phyloP scores from a whole-genome alignment of 2,888 invertebrate species.

The Leptodirus hochenwartii region DNA sequence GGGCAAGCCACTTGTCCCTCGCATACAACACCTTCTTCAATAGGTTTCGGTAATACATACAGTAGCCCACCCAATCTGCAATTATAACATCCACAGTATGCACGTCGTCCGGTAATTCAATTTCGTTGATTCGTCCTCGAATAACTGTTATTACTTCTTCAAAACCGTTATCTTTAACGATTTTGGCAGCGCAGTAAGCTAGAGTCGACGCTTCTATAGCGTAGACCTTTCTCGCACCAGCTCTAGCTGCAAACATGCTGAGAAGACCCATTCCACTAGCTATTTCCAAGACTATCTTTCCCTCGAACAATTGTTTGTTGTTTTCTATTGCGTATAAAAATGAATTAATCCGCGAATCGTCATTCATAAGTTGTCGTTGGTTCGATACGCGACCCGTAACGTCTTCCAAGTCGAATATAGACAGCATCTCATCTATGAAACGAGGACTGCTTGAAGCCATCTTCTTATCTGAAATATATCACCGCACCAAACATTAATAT shows the following conservation, averaged over 20 bases:
- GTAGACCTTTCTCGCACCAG: constrained; percentile 79
- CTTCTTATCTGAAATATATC: too few relatives aligned
- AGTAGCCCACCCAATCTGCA: constrained; percentile 50
- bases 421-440: too few relatives aligned
- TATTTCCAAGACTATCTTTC: too few relatives aligned
- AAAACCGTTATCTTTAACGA: constrained; percentile 65
- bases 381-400: too few relatives aligned
- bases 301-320: too few relatives aligned
- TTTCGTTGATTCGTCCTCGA: constrained; percentile 72
- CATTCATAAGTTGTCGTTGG: too few relatives aligned
- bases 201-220: constrained; percentile 94
- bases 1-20: constrained; percentile 81
- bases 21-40: constrained; percentile 87
- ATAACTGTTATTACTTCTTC: constrained; percentile 54
- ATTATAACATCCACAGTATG: constrained; percentile 76
- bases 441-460: too few relatives aligned
- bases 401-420: too few relatives aligned
- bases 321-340: too few relatives aligned
- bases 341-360: too few relatives aligned
- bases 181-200: constrained; percentile 81
- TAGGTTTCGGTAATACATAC: constrained; percentile 92
- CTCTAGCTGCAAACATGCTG: constrained; percentile 94
- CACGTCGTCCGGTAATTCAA: constrained; percentile 66
- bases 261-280: constrained; percentile 94
- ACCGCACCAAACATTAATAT: too few relatives aligned